Conservation (phyloP, 2,888 invertebrate species). For the Philereme vetulata region DNA sequence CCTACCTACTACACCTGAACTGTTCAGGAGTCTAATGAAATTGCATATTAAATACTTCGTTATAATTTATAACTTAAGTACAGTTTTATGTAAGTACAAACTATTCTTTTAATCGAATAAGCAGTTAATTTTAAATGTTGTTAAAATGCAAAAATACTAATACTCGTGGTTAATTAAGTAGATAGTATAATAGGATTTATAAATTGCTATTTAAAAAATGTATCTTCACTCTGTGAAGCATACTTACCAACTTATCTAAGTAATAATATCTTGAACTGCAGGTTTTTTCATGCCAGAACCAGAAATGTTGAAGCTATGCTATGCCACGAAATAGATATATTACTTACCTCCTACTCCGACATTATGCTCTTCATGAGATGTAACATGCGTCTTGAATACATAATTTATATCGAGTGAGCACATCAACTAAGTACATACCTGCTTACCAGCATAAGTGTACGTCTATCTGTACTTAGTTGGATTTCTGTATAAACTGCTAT, state of each 20-base stretch:
- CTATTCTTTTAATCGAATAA: too few species aligned
- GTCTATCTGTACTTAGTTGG: too few species aligned
- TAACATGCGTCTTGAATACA: slow-evolving; percentile 11
- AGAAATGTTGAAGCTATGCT: slow-evolving; percentile 17
- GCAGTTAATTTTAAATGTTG: too few species aligned
- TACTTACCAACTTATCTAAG: not conserved
- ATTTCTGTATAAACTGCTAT: too few species aligned
- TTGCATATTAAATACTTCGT: too few species aligned
- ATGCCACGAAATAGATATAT: slow-evolving; percentile 5
- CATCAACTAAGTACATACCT: not conserved
- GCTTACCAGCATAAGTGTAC: too few species aligned
- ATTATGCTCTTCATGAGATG: slow-evolving; percentile 9
- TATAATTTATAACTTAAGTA: too few species aligned
- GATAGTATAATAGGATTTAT: not conserved
- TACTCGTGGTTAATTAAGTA: too few species aligned
- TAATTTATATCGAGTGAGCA: slow-evolving; percentile 11
- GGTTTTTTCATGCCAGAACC: slow-evolving; percentile 34
- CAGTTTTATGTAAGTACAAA: too few species aligned
- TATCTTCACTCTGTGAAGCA: not conserved
- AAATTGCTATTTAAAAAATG: not conserved
- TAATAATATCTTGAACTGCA: slow-evolving; percentile 38
- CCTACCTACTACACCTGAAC: not conserved
- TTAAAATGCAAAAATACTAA: too few species aligned
- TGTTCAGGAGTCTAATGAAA: too few species aligned
- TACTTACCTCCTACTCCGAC: slow-evolving; percentile 2